A percentile compares a stretch with the other conserved stretches of the same genome.
phyloP scores from a whole-genome alignment of 2,888 invertebrate genomes.

The Macrosiphum euphorbiae region DNA sequence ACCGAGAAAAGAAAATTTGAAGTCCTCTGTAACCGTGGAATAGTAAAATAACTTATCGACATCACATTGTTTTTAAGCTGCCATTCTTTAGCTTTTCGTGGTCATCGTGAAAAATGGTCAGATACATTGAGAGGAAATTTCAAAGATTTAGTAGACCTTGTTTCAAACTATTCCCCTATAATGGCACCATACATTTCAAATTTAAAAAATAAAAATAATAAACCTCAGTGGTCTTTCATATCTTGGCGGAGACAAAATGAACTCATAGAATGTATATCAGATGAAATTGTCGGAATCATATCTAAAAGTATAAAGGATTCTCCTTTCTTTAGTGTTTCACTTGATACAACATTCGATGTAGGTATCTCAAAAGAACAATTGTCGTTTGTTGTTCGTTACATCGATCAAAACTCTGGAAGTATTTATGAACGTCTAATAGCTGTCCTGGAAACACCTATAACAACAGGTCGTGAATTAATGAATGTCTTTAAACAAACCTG shows the following conservation, averaged over 20 bases:
- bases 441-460: not conserved
- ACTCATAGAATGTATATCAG: not conserved
- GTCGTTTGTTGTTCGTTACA: not conserved
- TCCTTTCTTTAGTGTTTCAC: conserved; percentile 4
- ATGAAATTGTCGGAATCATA: not conserved
- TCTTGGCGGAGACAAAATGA: conserved; percentile 7
- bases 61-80: too few relatives aligned
- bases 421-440: conserved; percentile 22
- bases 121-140: conserved; percentile 10
- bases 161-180: conserved; percentile 22
- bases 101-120: conserved; percentile 5
- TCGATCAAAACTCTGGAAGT: conserved; percentile 9
- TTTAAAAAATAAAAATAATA: conserved; percentile 1
- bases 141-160: not conserved
- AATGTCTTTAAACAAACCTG: conserved; percentile 16
- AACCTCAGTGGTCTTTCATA: conserved; percentile 6
- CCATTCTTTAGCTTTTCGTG: too few relatives aligned
- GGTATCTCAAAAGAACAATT: conserved; percentile 17
- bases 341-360: conserved; percentile 23
- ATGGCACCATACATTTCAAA: conserved; percentile 26
- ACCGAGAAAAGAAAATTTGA: too few relatives aligned
- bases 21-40: too few relatives aligned
- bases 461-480: not conserved
- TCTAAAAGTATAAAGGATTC: not conserved
- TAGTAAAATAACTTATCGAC: too few relatives aligned